Evolutionary conservation across 2,113 vertebrate species (phyloP).

Genomic region (Merops nubicus): DNA sequence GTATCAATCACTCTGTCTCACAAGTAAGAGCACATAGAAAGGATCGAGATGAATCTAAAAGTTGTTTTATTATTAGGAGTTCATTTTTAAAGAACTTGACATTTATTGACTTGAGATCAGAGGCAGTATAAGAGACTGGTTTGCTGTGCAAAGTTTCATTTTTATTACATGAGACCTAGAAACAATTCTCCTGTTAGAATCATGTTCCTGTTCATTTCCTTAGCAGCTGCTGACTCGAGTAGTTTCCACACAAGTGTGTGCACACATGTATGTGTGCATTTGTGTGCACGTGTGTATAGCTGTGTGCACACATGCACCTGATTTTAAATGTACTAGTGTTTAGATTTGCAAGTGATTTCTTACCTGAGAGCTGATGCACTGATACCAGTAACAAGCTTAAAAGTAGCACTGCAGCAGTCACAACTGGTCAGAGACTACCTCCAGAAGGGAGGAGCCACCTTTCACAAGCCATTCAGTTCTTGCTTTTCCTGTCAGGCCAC

Average conservation of each 20-base stretch:
- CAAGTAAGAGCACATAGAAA: slow-evolving; percentile 27
- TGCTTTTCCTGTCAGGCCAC: background rate
- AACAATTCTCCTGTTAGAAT: background rate
- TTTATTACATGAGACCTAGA: background rate
- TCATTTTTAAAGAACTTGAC: slow-evolving; percentile 61
- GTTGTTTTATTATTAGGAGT: slow-evolving; percentile 62
- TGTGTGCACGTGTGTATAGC: too few species aligned
- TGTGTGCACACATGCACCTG: background rate
- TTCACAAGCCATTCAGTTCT: background rate
- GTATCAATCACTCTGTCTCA: slow-evolving; percentile 48
- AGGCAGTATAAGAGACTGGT: background rate
- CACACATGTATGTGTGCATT: background rate
- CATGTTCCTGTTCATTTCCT: background rate
- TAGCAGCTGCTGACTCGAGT: background rate
- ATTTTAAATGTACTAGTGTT: background rate
- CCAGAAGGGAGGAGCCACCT: background rate
- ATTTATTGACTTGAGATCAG: slow-evolving; percentile 51
- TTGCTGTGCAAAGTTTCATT: slow-evolving; percentile 22
- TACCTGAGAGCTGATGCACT: background rate
- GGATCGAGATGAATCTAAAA: slow-evolving; percentile 31
- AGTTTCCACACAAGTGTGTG: background rate
- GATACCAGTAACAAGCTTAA: too few species aligned
- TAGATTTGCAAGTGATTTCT: background rate
- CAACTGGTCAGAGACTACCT: background rate
- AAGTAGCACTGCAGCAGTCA: too few species aligned